Conservation (phyloP, 2,888 invertebrate species). For the Nemapogon koenigi region DNA sequence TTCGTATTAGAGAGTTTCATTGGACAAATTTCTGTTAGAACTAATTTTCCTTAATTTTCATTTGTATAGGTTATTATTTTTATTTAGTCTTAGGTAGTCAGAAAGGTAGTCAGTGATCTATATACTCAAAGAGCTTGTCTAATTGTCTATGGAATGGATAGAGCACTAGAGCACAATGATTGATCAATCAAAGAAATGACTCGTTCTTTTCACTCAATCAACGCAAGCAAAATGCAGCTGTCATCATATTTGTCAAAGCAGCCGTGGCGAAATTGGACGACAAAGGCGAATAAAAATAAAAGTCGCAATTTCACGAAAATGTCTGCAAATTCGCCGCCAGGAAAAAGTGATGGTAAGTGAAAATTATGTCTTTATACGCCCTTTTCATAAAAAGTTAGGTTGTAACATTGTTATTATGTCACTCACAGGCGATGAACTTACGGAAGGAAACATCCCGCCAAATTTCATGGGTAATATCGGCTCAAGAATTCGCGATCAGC, state of each 20-base stretch:
- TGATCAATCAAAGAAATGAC: no score
- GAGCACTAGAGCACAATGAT: no score
- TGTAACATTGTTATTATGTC: constrained; percentile 8
- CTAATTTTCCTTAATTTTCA: no score
- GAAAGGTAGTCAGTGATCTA: no score
- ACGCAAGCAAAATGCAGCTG: no score
- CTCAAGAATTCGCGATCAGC: constrained; percentile 41
- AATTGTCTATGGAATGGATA: no score
- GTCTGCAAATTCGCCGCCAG: constrained; percentile 54
- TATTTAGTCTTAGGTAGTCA: no score
- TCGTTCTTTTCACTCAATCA: no score
- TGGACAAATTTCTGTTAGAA: no score
- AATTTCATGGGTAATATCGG: constrained; percentile 29
- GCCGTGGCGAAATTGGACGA: constrained; percentile 3
- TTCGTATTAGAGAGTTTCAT: no score
- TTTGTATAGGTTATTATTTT: no score
- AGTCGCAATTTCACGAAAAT: constrained; percentile 48
- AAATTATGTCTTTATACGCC: constrained; percentile 1
- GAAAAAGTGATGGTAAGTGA: constrained; percentile 45
- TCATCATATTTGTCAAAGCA: constrained; percentile 5
- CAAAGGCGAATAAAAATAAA: neutral
- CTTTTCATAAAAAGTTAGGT: neutral
- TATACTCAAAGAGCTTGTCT: no score
- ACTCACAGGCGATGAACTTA: constrained; percentile 34
- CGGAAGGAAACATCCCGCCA: constrained; percentile 40